Base-by-base conservation (phyloP, 2,797 vertebrate genomes). In the Hyperoplus immaculatus region DNA sequence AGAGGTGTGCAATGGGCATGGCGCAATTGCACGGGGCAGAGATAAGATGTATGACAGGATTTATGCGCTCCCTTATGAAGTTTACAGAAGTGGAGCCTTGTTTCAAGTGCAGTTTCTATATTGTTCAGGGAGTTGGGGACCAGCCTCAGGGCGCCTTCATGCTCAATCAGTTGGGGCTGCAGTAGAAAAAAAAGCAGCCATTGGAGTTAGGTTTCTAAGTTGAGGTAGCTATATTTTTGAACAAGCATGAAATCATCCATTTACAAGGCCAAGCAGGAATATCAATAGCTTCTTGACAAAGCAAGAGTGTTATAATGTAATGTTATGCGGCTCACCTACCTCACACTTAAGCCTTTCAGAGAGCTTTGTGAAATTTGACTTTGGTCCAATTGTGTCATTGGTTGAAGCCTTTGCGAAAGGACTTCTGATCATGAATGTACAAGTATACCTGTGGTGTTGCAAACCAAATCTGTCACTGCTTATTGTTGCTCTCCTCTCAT, bases 31-130 rank as follows among this genome's bases (percentile, higher is more conserved):
- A 58, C 8, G 10, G 55, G 56, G 4, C 45, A 54, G 56, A 58
- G 63, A 71, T 45, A 54, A 64, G 18, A 59, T 29, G 57, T 87
- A 77, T 69, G 75, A 69, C 62, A 68, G 67, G 69, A 91, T 94
- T 92, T 94, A 94, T 89, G 72, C 67, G 72, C 71, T 70, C 29
- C 53, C 50, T 75, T 72, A 84, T 87, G 91, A 90, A 88, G 51
- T 92, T 94, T 87, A 92, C 6, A 55, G 29, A 29, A 92, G 84
- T 59, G 55, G 72, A 87, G 74, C 78, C 67, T 69, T 75, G 81
- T 83, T 87, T 92, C 68, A 83, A 91, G 62, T 75, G 81, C 58
- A 63, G 77, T 81, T 82, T 81, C 66, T 51, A 71, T 55, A 78
- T 87, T 73, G 66, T 66, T 72, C 49, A 42, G 42, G 45, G 63